Conservation (phyloP, 1,140 invertebrate genomes). For the Drosophila watanabei region DNA sequence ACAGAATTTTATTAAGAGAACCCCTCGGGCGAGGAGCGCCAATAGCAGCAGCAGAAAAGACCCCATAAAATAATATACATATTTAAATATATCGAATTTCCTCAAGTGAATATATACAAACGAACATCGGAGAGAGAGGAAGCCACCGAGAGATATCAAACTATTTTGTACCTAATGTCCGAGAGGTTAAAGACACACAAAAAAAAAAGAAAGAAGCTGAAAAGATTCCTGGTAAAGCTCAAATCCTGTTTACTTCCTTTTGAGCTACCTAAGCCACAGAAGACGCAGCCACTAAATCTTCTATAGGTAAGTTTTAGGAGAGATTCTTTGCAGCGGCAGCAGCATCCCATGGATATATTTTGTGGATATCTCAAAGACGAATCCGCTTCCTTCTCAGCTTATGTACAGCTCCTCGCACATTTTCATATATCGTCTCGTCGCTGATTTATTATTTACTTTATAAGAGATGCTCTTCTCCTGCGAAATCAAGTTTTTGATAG, state of each 20-base stretch:
- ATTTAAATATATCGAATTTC: slow-evolving; percentile 80
- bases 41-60: slow-evolving; percentile 39
- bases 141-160: slow-evolving; percentile 45
- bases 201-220: slow-evolving; percentile 2
- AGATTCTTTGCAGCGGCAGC: slow-evolving; percentile 51
- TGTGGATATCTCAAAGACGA: slow-evolving; percentile 20
- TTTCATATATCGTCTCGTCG: slow-evolving; percentile 68
- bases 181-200: slow-evolving; percentile 48
- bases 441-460: slow-evolving; percentile 81
- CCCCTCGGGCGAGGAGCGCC: slow-evolving; percentile 25
- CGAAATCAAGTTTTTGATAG: slow-evolving; percentile 48
- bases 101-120: slow-evolving; percentile 59
- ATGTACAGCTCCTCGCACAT: slow-evolving; percentile 40
- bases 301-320: slow-evolving; percentile 65
- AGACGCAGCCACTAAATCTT: slow-evolving; percentile 75
- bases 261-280: slow-evolving; percentile 68
- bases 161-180: slow-evolving; percentile 73
- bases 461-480: slow-evolving; percentile 54
- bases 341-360: slow-evolving; percentile 11
- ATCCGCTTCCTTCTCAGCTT: slow-evolving; percentile 25
- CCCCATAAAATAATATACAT: slow-evolving; percentile 52
- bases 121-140: slow-evolving; percentile 14
- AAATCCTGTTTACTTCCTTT: slow-evolving; percentile 81
- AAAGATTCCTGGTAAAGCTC: slow-evolving; percentile 73
- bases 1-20: slow-evolving; percentile 72